Conservation (phyloP, 2,113 vertebrate genomes). For the Silurus glanis region DNA sequence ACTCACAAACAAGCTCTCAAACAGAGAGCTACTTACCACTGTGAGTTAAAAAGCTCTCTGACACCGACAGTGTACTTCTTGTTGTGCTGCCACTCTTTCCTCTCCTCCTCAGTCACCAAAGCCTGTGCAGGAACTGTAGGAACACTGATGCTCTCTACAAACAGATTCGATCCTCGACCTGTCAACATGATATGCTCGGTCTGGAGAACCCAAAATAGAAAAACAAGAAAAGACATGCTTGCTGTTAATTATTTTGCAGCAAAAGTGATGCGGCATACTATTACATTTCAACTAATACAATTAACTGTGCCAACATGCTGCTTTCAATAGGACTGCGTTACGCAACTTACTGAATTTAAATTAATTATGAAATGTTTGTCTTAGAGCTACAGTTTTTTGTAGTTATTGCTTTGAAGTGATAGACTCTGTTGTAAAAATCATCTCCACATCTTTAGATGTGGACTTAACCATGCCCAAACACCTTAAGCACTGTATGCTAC, state of each 20-base stretch:
- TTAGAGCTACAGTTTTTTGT: neutral
- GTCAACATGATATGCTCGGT: constrained; percentile 71
- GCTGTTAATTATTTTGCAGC: constrained; percentile 29
- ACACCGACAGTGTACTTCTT: constrained; percentile 67
- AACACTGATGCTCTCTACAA: constrained; percentile 71
- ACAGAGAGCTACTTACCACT: constrained; percentile 57
- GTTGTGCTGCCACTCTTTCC: constrained; percentile 68
- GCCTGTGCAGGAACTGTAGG: constrained; percentile 57
- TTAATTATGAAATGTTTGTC: neutral
- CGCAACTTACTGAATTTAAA: neutral
- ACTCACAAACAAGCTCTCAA: neutral
- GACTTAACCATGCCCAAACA: neutral
- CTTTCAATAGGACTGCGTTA: constrained; percentile 2
- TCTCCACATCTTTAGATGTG: neutral
- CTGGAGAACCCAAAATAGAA: constrained; percentile 55
- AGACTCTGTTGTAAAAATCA: neutral
- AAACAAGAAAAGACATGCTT: neutral
- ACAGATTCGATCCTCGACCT: constrained; percentile 68
- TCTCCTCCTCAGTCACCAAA: constrained; percentile 68
- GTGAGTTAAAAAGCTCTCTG: constrained; percentile 66
- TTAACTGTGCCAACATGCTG: neutral
- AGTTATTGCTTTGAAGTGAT: neutral
- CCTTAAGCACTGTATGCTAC: neutral
- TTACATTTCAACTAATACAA: neutral
- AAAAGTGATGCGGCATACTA: neutral